These are phyloP conservation scores for Hyles euphorbiae DNA, from an alignment of 1,140 invertebrate genomes.

Conservation along the genomic window DNA sequence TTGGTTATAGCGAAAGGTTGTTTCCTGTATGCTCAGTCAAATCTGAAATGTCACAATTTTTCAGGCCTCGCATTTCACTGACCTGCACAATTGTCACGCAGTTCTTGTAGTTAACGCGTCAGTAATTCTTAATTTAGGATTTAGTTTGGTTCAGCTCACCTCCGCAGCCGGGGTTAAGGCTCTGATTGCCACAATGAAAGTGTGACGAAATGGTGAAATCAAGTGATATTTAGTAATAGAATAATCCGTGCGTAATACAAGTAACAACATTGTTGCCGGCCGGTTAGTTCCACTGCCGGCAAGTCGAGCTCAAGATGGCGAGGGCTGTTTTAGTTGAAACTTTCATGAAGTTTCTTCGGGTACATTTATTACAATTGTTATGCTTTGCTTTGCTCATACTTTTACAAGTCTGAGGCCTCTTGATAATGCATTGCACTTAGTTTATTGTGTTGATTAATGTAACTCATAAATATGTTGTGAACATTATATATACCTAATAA, in stretches of 20 bases:
- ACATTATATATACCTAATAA: too few relatives aligned
- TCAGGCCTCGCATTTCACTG: background rate
- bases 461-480: too few relatives aligned
- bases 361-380: too few relatives aligned
- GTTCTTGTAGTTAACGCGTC: background rate
- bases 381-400: too few relatives aligned
- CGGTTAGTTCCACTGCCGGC: background rate
- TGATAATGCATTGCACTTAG: too few relatives aligned
- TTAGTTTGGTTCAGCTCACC: conserved; percentile 11
- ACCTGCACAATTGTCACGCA: background rate
- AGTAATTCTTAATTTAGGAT: conserved; percentile 10
- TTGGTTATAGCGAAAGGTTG: too few relatives aligned
- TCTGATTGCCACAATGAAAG: conserved; percentile 36
- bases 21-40: too few relatives aligned
- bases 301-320: too few relatives aligned
- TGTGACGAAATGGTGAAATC: conserved; percentile 54
- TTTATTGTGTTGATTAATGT: too few relatives aligned
- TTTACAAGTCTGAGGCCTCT: too few relatives aligned
- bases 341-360: too few relatives aligned
- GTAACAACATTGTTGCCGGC: too few relatives aligned
- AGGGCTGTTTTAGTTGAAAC: conserved; percentile 10
- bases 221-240: conserved; percentile 26
- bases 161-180: background rate
- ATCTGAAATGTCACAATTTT: background rate
- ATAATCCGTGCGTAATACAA: conserved; percentile 25